A percentile compares a stretch with the other conserved stretches of the same genome.
Conservation (phyloP, 1,140 invertebrate species). For the Lasioglossum baleicum region DNA sequence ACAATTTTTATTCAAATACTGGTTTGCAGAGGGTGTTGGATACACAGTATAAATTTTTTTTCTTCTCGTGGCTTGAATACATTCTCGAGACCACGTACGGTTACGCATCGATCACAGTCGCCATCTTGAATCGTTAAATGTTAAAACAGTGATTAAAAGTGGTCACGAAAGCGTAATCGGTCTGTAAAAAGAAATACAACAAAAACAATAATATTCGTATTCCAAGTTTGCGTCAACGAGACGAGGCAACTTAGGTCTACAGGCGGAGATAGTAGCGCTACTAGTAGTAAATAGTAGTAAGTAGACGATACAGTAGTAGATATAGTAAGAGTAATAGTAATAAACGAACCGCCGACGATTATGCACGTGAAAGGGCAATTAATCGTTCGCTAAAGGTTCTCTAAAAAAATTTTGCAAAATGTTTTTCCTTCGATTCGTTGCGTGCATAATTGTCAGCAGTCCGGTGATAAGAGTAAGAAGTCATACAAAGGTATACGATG, state of each 20-base stretch:
- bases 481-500: slow-evolving; percentile 61
- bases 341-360: slow-evolving; percentile 28
- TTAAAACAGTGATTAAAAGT: no score
- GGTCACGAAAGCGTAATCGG: no score
- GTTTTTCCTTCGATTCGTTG: neutral
- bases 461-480: slow-evolving; percentile 53
- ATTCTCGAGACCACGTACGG: no score
- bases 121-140: no score
- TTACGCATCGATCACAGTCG: no score
- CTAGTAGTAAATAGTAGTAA: slow-evolving; percentile 40
- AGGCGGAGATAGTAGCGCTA: slow-evolving; percentile 29
- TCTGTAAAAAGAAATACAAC: no score
- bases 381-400: neutral
- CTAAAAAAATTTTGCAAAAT: neutral
- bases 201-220: no score
- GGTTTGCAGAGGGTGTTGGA: no score
- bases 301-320: slow-evolving; percentile 52
- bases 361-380: neutral
- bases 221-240: slow-evolving; percentile 1
- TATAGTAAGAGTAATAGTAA: slow-evolving; percentile 61
- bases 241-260: slow-evolving; percentile 4
- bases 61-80: no score
- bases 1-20: neutral
- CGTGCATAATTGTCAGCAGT: neutral
- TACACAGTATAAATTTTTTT: no score